Conservation (phyloP, 1,140 invertebrate genomes). For the Lerema accius region DNA sequence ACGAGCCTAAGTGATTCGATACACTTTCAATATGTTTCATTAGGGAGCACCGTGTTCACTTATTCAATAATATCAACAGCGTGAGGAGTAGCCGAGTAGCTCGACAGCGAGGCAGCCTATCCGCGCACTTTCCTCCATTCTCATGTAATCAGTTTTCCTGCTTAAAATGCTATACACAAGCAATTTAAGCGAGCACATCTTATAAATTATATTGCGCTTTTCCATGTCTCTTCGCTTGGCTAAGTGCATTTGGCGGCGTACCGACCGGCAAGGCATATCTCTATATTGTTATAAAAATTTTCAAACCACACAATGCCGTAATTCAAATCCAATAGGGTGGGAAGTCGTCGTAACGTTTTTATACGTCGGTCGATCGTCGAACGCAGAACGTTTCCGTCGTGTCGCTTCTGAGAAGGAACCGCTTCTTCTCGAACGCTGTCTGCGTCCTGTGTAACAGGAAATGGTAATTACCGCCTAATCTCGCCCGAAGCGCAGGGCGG, state of each 20-base stretch:
- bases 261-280: neutral
- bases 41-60: slow-evolving; percentile 72
- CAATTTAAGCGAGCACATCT: slow-evolving; percentile 47
- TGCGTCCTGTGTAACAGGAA: slow-evolving; percentile 80
- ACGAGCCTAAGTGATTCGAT: slow-evolving; percentile 78
- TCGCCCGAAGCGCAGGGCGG: slow-evolving; percentile 76
- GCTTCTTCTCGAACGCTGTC: slow-evolving; percentile 68
- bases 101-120: slow-evolving; percentile 52
- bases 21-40: slow-evolving; percentile 82
- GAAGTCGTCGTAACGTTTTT: slow-evolving; percentile 51
- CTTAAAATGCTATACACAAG: slow-evolving; percentile 64
- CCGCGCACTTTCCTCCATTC: slow-evolving; percentile 59
- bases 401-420: slow-evolving; percentile 54
- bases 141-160: slow-evolving; percentile 75
- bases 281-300: neutral
- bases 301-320: slow-evolving; percentile 9
- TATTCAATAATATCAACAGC: slow-evolving; percentile 78
- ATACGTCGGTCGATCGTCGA: slow-evolving; percentile 50
- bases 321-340: slow-evolving; percentile 41
- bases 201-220: slow-evolving; percentile 21
- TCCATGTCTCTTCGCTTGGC: neutral
- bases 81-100: slow-evolving; percentile 53
- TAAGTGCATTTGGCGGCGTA: slow-evolving; percentile 6
- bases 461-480: slow-evolving; percentile 85
- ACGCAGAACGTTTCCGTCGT: slow-evolving; percentile 58